Evolutionary conservation across 1,140 invertebrate genomes (phyloP).

Genomic region (Acromyrmex heyeri): DNA sequence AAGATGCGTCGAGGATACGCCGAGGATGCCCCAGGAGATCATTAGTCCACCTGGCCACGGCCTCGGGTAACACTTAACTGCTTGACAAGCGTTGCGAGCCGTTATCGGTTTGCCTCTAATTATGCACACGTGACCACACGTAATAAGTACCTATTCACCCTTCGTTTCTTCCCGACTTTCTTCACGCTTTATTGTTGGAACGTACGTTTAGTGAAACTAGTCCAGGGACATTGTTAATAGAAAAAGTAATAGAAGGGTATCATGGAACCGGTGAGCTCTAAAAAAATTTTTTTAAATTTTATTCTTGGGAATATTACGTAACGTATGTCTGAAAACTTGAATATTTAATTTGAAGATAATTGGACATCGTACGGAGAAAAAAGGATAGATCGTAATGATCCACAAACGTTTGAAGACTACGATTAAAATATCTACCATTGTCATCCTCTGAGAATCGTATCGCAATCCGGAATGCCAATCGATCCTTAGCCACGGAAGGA

Average conservation of each 20-base stretch:
- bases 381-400: constrained; percentile 55
- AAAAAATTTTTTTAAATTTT: neutral
- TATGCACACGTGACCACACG: constrained; percentile 75
- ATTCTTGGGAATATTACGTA: neutral
- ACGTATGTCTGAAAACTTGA: neutral
- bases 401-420: constrained; percentile 73
- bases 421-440: constrained; percentile 79
- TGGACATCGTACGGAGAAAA: neutral
- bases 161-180: constrained; percentile 9
- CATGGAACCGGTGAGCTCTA: neutral
- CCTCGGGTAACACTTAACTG: constrained; percentile 75
- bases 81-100: constrained; percentile 77
- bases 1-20: constrained; percentile 62
- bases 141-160: constrained; percentile 50
- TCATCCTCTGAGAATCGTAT: constrained; percentile 75
- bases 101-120: constrained; percentile 79
- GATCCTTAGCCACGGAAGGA: constrained; percentile 76
- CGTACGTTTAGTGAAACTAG: constrained; percentile 19
- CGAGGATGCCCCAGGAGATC: constrained; percentile 78
- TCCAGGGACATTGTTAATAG: neutral
- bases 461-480: constrained; percentile 78
- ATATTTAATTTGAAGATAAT: neutral
- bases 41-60: constrained; percentile 80
- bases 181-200: constrained; percentile 29
- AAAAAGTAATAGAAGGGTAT: neutral